Evolutionary conservation across 2,888 invertebrate genomes (phyloP), one percentile per base, ranked within the genome.

Genomic region (Himalopsyche tibetana): DNA sequence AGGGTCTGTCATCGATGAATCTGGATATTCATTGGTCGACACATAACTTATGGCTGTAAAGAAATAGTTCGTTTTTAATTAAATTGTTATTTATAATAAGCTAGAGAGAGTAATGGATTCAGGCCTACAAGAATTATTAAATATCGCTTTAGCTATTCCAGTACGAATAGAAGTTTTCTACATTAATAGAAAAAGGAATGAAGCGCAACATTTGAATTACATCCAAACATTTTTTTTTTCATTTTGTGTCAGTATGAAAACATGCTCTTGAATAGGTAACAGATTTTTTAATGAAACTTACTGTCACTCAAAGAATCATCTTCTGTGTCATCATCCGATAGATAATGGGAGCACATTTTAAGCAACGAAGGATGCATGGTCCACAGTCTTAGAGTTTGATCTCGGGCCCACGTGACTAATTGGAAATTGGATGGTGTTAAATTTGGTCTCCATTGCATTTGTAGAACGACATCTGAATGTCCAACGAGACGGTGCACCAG

Each of bases 341-440:
- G 94, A 89, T 91, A 93, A 90, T 92, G 93, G 89, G 89, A 93
- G 90, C 97, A 97, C 90, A 97, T 93, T 92, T 97, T 97, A 89
- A 98, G 95, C 88, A 98, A 92, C 87, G 96, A 95, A 69, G 96
- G 95, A 90, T 98, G 97, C 90, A 98, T 96, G 90, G 96, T 95
- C 97, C 98, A 99, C 38, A 98, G 95, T 84, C 98, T 94, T 63
- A 99, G 93, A 17, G 96, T 97, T 90, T 98, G 98, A 93, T 99
- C 99, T 90, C 97, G 95, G 0, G 98, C 98, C 99, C 99, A 99
- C 2, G 98, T 98, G 0, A 99, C 96, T 80, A 99, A 92, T 91
- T 99, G 97, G 90, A 95, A 96, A 90, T 96, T 96, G 19, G 93
- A 93, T 80, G 93, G 94, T 87, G 94, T 94, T 91, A 92, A 90